Percentiles rank a stretch among this genome's conserved stretches.
Evolutionary conservation across 1,140 invertebrate species (phyloP).

Genomic region (Oscheius sp.): DNA sequence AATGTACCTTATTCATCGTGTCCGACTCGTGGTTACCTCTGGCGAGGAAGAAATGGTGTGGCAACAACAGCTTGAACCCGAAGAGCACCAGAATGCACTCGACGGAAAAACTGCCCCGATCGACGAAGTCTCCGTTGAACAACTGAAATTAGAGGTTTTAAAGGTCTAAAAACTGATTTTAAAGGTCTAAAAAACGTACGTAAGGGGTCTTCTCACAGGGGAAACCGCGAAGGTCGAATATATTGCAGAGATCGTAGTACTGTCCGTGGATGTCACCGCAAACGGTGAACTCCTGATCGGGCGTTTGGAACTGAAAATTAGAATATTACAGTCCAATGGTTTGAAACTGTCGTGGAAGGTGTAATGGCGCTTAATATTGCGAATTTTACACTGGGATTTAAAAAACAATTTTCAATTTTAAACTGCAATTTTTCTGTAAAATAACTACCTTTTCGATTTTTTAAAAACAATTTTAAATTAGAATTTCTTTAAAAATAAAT

Average conservation of each 20-base stretch:
- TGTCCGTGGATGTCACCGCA: constrained; percentile 99
- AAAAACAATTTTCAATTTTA: too few species aligned
- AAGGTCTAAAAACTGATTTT: too few species aligned
- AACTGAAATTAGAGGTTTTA: constrained; percentile 71
- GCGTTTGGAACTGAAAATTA: neutral
- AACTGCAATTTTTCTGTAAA: too few species aligned
- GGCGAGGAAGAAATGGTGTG: constrained; percentile 94
- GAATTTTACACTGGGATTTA: too few species aligned
- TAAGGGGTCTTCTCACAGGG: constrained; percentile 64
- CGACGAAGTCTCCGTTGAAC: constrained; percentile 98
- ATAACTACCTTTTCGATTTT: too few species aligned
- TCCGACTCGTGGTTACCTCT: constrained; percentile 96
- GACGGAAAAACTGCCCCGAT: constrained; percentile 96
- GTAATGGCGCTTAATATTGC: too few species aligned
- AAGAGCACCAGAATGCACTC: constrained; percentile 98
- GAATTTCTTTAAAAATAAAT: too few species aligned
- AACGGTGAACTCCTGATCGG: constrained; percentile 84
- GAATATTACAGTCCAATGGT: too few species aligned
- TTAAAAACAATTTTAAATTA: too few species aligned
- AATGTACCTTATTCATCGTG: constrained; percentile 83
- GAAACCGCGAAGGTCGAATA: constrained; percentile 91
- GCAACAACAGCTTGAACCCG: constrained; percentile 92
- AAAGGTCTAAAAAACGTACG: too few species aligned
- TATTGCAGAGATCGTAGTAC: constrained; percentile 96
- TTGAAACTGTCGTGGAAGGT: too few species aligned